phyloP scores from a whole-genome alignment of 2,797 vertebrate species.

The Aplochiton taeniatus region DNA sequence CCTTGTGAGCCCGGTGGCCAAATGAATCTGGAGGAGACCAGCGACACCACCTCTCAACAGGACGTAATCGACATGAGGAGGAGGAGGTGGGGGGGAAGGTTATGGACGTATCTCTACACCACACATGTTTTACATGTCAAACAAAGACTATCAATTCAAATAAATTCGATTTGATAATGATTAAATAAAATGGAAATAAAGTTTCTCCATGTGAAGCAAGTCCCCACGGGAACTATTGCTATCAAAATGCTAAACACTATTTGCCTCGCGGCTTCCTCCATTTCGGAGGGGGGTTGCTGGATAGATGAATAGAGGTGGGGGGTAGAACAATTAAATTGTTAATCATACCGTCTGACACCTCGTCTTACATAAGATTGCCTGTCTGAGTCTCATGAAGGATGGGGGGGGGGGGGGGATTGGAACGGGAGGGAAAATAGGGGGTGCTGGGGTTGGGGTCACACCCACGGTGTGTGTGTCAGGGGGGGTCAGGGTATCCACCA shows the following conservation, averaged over 20 bases:
- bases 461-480: not conserved
- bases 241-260: not conserved
- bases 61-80: slow-evolving; percentile 29
- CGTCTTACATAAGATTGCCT: not conserved
- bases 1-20: slow-evolving; percentile 30
- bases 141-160: slow-evolving; percentile 22
- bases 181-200: not conserved
- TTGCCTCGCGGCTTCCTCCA: too few relatives aligned
- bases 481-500: slow-evolving; percentile 30
- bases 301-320: not conserved
- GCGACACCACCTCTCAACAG: slow-evolving; percentile 14
- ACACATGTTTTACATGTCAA: slow-evolving; percentile 1
- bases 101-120: too few relatives aligned
- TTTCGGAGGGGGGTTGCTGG: not conserved
- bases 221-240: not conserved
- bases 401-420: slow-evolving; percentile 26
- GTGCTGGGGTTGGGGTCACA: slow-evolving; percentile 10
- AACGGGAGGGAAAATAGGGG: too few relatives aligned
- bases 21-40: slow-evolving; percentile 39
- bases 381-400: slow-evolving; percentile 20
- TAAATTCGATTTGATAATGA: not conserved
- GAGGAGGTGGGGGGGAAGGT: too few relatives aligned
- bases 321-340: not conserved
- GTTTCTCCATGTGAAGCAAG: not conserved
- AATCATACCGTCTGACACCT: slow-evolving; percentile 9